phyloP scores from a whole-genome alignment of 2,797 vertebrate genomes.

The Sandelia bainsii region DNA sequence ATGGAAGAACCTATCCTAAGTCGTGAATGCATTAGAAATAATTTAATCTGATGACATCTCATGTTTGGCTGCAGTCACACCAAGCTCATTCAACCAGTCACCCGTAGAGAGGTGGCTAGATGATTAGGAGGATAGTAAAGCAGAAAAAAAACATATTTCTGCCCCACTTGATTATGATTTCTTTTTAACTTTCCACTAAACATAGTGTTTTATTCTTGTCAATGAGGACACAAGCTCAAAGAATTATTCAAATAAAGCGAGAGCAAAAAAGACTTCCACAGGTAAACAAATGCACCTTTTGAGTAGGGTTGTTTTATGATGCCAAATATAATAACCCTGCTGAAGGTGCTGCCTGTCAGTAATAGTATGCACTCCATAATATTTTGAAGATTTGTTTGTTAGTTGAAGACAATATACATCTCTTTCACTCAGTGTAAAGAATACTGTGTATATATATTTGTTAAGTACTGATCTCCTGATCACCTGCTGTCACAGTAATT shows the following conservation, averaged over 20 bases:
- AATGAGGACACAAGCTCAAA: no score
- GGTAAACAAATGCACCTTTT: background rate
- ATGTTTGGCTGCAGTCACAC: no score
- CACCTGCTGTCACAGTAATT: background rate
- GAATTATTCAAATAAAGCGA: no score
- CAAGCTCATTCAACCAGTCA: no score
- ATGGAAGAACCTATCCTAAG: no score
- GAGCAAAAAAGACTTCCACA: background rate
- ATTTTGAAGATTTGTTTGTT: background rate
- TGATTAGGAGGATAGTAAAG: background rate
- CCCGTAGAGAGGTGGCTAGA: no score
- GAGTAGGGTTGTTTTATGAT: background rate
- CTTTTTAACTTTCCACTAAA: background rate
- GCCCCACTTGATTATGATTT: background rate
- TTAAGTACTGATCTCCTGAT: background rate
- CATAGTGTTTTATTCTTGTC: no score
- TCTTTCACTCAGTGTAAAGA: background rate
- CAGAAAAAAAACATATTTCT: slow-evolving; percentile 1
- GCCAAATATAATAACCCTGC: background rate
- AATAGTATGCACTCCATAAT: background rate
- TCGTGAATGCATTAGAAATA: no score
- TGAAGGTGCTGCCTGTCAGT: background rate
- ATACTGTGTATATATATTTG: background rate
- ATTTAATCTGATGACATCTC: background rate
- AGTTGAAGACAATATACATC: no score